Evolutionary conservation across 2,113 vertebrate genomes (phyloP).

Genomic region (Elachura formosa): DNA sequence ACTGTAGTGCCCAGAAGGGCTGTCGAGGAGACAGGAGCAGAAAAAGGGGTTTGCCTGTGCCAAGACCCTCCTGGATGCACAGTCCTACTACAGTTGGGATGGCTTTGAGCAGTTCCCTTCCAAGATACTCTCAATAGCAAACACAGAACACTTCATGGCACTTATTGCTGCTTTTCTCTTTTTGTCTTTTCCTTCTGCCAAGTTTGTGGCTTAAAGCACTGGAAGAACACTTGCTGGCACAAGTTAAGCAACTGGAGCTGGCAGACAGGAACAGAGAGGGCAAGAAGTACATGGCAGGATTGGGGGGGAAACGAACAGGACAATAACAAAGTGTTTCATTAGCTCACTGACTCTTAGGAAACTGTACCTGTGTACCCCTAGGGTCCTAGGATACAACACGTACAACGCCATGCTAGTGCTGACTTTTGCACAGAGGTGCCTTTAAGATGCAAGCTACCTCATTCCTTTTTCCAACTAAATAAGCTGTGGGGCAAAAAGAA

Average conservation of each 20-base stretch:
- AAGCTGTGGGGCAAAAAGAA: neutral
- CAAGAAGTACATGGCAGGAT: neutral
- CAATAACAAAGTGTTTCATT: neutral
- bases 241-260: neutral
- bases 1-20: neutral
- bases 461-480: neutral
- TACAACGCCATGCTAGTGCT: neutral
- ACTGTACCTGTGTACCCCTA: neutral
- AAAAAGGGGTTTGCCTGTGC: neutral
- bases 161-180: neutral
- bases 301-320: neutral
- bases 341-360: neutral
- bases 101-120: neutral
- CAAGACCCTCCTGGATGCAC: neutral
- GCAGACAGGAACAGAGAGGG: neutral
- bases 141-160: neutral
- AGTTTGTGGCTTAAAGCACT: neutral
- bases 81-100: neutral
- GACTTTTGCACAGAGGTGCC: neutral
- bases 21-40: neutral
- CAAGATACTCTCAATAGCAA: neutral
- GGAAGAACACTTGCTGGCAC: neutral
- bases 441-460: neutral
- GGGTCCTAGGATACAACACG: neutral
- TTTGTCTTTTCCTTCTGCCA: neutral